These are phyloP conservation scores for Eilema sororculum DNA, from an alignment of 2,888 invertebrate genomes.

Conservation along the genomic window DNA sequence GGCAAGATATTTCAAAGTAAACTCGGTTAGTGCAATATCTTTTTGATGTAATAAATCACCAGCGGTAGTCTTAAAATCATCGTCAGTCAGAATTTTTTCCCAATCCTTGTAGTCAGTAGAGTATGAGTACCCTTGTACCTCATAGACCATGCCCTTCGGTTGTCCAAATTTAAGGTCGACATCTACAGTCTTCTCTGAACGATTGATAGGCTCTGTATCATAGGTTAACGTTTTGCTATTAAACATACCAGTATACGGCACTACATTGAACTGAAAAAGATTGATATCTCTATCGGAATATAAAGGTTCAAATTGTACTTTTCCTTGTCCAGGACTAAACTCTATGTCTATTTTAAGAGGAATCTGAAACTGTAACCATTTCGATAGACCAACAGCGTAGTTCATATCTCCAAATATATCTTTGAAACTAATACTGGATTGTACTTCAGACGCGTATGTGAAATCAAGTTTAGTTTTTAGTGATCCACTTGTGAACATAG, in stretches of 20 bases:
- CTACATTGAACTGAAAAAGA: conserved; percentile 87
- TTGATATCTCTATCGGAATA: conserved; percentile 81
- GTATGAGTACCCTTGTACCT: conserved; percentile 83
- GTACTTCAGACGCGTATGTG: conserved; percentile 84
- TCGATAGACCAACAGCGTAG: conserved; percentile 85
- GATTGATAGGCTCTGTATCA: conserved; percentile 68
- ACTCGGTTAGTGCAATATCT: conserved; percentile 80
- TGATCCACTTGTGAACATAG: not conserved
- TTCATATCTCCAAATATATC: conserved; percentile 88
- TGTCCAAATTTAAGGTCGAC: conserved; percentile 76
- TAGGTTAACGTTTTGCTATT: conserved; percentile 75
- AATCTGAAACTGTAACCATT: conserved; percentile 80
- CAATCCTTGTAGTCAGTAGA: conserved; percentile 76
- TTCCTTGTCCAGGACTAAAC: conserved; percentile 73
- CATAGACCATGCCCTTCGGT: conserved; percentile 82
- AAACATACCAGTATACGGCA: conserved; percentile 88
- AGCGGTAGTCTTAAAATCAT: conserved; percentile 53
- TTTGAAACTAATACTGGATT: conserved; percentile 88
- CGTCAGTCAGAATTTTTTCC: conserved; percentile 58
- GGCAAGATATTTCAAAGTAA: conserved; percentile 80
- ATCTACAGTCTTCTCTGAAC: conserved; percentile 46
- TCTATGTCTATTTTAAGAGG: conserved; percentile 83
- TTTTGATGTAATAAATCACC: conserved; percentile 63
- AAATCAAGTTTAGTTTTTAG: conserved; percentile 68
- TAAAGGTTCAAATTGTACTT: conserved; percentile 80